Conservation (phyloP, 2,113 vertebrate species). For the Rallus limicola region DNA sequence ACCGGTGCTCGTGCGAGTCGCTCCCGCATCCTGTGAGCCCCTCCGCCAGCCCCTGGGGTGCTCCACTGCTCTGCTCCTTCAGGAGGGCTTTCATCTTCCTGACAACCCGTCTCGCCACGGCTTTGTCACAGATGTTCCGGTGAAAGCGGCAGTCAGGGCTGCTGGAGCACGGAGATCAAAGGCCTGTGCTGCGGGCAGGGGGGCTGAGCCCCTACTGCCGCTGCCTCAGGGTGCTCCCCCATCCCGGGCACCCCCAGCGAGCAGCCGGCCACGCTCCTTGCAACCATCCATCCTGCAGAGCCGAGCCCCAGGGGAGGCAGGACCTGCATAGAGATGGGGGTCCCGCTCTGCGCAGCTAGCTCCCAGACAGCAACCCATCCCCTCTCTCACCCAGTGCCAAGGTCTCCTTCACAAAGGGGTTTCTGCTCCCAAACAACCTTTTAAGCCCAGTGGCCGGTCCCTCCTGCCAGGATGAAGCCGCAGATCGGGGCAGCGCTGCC, state of each 20-base stretch:
- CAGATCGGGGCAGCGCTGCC: neutral
- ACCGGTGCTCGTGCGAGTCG: neutral
- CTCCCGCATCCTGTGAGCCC: neutral
- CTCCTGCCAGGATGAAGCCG: neutral
- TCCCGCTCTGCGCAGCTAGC: neutral
- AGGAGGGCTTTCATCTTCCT: neutral
- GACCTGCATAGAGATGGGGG: neutral
- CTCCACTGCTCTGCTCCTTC: neutral
- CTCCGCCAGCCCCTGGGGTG: neutral
- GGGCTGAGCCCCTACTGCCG: neutral
- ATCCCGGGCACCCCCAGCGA: neutral
- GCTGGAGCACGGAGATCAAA: neutral
- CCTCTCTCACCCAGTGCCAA: neutral
- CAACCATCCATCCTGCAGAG: accelerated
- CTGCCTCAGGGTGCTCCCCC: neutral
- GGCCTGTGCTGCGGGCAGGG: neutral
- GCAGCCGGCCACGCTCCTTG: neutral
- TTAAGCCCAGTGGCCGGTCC: no score
- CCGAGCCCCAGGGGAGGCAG: neutral
- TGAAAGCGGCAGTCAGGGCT: neutral
- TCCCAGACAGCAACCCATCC: neutral
- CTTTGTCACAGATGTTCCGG: neutral
- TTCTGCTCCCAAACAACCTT: neutral
- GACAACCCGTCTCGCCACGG: neutral
- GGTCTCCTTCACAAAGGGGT: neutral